Evolutionary conservation across 2,113 vertebrate species (phyloP), one percentile per base, ranked within the genome.

Genomic region (Cyanistes caeruleus): DNA sequence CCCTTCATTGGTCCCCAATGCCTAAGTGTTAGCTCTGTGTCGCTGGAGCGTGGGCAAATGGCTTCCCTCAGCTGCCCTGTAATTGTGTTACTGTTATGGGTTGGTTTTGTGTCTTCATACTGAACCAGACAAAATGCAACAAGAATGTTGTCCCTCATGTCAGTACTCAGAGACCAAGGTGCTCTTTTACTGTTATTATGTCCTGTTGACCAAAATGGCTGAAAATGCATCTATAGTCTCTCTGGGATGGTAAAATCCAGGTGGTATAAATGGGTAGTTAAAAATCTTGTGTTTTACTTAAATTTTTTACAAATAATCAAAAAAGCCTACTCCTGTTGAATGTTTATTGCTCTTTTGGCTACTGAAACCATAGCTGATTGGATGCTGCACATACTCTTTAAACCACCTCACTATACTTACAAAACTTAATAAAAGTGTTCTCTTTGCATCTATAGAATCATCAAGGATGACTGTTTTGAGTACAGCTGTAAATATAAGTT

Each of bases 21-120:
- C 48, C n/a, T 2, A 3, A 22, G 33, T 28, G 87, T 33, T 77
- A 69, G 35, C 68, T 60, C 17, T 56, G 48, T 22, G 18, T 28
- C 2, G 3, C n/a, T 48, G 64, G 65, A 65, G 24, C 6, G 5
- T 14, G 41, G 37, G 11, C 0, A 0, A 39, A 53, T 37, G 48
- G 23, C 22, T 89, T 59, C 48, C 24, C 16, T 63, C 37, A 81
- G 69, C 68, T 4, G 7, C 27, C 31, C 30, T 74, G n/a, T 30
- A 46, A 39, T 37, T 59, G 18, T 39, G 16, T 4, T 41, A 4
- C 39, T 75, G 55, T 25, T 27, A 1, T 8, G 24, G 31, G 4
- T 28, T 89, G 27, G 11, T 49, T 82, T 87, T 85, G 15, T 73
- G 46, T 79, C 58, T 69, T 53, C 31, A 17, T 58, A 24, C n/a